phyloP scores from a whole-genome alignment of 2,888 invertebrate genomes.

The Aporophyla lueneburgensis region DNA sequence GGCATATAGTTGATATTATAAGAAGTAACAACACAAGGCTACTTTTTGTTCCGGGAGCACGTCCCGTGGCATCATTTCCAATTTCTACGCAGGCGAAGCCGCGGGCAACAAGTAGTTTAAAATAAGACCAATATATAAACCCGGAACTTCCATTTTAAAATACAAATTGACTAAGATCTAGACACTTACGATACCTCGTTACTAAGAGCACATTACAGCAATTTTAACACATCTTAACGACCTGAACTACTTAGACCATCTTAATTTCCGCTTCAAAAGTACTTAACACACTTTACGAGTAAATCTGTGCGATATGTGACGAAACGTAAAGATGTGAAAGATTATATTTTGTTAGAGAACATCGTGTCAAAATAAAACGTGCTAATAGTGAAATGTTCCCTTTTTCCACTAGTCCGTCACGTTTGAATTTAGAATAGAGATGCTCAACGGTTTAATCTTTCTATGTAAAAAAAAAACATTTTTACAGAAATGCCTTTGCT shows the following conservation, averaged over 20 bases:
- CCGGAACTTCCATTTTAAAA: slow-evolving; percentile 11
- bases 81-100: too few relatives aligned
- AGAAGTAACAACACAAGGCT: too few relatives aligned
- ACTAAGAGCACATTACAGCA: slow-evolving; percentile 13
- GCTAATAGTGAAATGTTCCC: slow-evolving; percentile 58
- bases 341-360: slow-evolving; percentile 41
- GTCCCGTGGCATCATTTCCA: too few relatives aligned
- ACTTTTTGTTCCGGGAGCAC: too few relatives aligned
- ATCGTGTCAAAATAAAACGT: slow-evolving; percentile 61
- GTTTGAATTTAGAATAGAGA: not conserved
- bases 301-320: slow-evolving; percentile 36
- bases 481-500: not conserved
- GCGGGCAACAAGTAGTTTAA: not conserved
- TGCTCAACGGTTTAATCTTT: slow-evolving; percentile 13
- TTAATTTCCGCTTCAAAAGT: slow-evolving; percentile 38
- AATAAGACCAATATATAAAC: not conserved
- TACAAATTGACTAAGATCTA: slow-evolving; percentile 5
- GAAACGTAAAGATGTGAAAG: slow-evolving; percentile 43
- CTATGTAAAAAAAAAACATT: not conserved
- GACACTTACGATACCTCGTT: slow-evolving; percentile 1
- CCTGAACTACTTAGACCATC: slow-evolving; percentile 39
- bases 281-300: slow-evolving; percentile 45
- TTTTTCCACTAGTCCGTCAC: slow-evolving; percentile 51
- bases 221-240: slow-evolving; percentile 31
- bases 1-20: too few relatives aligned